Evolutionary conservation across 1,140 invertebrate genomes (phyloP).

Genomic region (Aphis gossypii): DNA sequence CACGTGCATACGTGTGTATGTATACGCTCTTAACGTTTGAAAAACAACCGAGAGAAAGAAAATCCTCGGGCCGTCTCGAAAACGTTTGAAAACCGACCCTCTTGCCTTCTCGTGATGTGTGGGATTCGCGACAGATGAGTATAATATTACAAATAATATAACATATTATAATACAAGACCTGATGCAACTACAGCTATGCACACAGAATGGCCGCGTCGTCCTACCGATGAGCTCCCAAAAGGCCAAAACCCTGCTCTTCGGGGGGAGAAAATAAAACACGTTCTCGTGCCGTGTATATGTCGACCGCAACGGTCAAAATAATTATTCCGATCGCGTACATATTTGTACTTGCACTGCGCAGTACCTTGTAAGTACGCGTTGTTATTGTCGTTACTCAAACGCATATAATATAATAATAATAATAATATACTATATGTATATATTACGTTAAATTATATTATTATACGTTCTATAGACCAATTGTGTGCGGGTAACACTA

Average conservation of each 20-base stretch:
- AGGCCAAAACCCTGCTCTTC: not conserved
- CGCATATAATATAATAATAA: not conserved
- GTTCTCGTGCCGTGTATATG: not conserved
- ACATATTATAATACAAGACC: not conserved
- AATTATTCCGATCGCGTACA: not conserved
- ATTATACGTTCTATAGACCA: not conserved
- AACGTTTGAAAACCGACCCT: not conserved
- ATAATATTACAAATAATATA: not conserved
- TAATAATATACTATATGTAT: not conserved
- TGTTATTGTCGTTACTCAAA: not conserved
- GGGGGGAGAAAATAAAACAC: not conserved
- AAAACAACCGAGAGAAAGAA: not conserved
- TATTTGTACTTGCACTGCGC: not conserved
- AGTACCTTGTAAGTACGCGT: not conserved
- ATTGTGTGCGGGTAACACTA: not conserved
- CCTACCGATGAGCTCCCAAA: not conserved
- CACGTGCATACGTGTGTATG: not conserved
- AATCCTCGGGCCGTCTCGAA: not conserved
- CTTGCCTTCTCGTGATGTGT: not conserved
- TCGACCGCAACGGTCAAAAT: not conserved
- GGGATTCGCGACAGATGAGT: constrained; percentile 19
- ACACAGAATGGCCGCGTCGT: not conserved
- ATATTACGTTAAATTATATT: not conserved
- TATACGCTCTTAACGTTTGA: not conserved
- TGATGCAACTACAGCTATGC: not conserved